A percentile compares a stretch with the other conserved stretches of the same genome.
Conservation (phyloP, 1,140 invertebrate species). For the Scaptomyza pallida region DNA sequence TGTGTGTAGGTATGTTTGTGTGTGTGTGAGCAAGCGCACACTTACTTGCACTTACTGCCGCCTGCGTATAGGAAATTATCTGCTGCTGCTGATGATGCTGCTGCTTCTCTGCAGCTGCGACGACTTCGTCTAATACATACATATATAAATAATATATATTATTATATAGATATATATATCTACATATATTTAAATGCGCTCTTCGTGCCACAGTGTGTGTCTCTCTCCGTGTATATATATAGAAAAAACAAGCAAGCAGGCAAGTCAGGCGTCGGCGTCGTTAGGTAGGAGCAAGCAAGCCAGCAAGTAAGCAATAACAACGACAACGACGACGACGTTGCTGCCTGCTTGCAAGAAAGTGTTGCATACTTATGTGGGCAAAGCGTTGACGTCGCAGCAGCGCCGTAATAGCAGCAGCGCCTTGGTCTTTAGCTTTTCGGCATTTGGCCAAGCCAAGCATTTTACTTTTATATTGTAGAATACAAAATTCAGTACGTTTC, state of each 20-base stretch:
- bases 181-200: conserved; percentile 80
- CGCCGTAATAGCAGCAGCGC: conserved; percentile 55
- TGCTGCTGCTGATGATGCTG: conserved; percentile 65
- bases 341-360: conserved; percentile 75
- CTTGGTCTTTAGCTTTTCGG: conserved; percentile 64
- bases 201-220: conserved; percentile 18
- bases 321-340: conserved; percentile 13
- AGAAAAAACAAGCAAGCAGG: conserved; percentile 52
- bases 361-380: conserved; percentile 76
- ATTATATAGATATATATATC: conserved; percentile 76
- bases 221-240: conserved; percentile 56
- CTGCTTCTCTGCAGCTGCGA: conserved; percentile 40
- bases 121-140: conserved; percentile 76
- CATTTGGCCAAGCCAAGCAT: conserved; percentile 59
- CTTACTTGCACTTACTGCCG: conserved; percentile 77
- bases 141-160: conserved; percentile 84
- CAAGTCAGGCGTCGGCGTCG: conserved; percentile 37
- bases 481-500: conserved; percentile 82
- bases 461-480: conserved; percentile 74
- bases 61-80: conserved; percentile 78
- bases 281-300: conserved; percentile 50
- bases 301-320: conserved; percentile 27
- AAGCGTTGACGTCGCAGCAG: conserved; percentile 60
- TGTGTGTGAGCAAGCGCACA: conserved; percentile 75
- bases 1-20: conserved; percentile 55